Evolutionary conservation across 2,113 vertebrate genomes (phyloP), one percentile per base, ranked within the genome.

Genomic region (Tachysurus fulvidraco): DNA sequence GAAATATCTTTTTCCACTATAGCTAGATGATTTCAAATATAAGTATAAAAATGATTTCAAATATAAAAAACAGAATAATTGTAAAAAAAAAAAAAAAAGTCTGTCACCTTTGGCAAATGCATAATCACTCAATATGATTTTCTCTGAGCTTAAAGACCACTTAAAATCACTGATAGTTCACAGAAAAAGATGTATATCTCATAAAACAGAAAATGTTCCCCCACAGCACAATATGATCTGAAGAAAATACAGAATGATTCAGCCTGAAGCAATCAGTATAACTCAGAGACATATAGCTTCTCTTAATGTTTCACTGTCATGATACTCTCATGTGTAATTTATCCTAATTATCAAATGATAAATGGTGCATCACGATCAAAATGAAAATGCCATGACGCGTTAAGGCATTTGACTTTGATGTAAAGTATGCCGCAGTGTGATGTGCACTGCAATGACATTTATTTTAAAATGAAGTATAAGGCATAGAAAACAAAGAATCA

Each of bases 321-420:
- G 60, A 64, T 14, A 55, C 10, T 25, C 73, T 64, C 30, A 30
- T 85, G 74, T 64, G n/a, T 54, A 46, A 78, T 85, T 78, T 64
- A 65, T 85, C 60, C 28, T 73, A 59, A 86, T 86, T 86, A 81
- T 81, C 85, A 73, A 81, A 36, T 81, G 64, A 69, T 71, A 19
- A 86, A 64, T 85, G 64, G 85, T 81, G 77, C 78, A 81, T 73
- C 78, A 79, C 60, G 41, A 85, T 55, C 74, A 85, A 85, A 85
- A 85, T 85, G 60, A 85, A 85, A 85, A 79, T 85, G 59, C 60
- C 50, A 52, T 55, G 74, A 85, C 79, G 74, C 60, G 50, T 85
- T 78, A 65, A 54, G 60, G 28, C 46, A 52, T 50, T 55, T 69
- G 84, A 85, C 76, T 59, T 79, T 79, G 84, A 80, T 79, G n/a